Percentiles rank a stretch among this genome's conserved stretches.
These are phyloP conservation scores for Ia io DNA, from an alignment of 2,113 vertebrate genomes.

Conservation along the genomic window DNA sequence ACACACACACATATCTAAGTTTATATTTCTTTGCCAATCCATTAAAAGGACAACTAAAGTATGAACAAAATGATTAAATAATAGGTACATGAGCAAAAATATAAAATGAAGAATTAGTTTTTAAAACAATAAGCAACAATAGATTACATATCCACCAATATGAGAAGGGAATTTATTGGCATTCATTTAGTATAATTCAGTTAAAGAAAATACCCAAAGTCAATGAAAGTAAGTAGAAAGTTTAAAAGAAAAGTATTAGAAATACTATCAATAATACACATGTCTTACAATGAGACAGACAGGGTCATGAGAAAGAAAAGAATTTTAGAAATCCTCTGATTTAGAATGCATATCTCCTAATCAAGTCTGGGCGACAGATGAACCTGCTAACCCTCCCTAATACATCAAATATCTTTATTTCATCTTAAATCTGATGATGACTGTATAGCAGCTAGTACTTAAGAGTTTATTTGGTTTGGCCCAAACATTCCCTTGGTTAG, in stretches of 20 bases:
- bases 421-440: not conserved
- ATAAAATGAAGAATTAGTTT: not conserved
- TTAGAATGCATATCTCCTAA: not conserved
- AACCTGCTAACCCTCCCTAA: not conserved
- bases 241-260: not conserved
- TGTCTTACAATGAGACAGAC: not conserved
- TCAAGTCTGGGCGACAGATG: not conserved
- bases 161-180: not conserved
- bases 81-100: not conserved
- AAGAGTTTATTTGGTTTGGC: not conserved
- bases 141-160: not conserved
- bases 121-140: not conserved
- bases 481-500: not conserved
- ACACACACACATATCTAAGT: not conserved
- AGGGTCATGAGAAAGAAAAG: not conserved
- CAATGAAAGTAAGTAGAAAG: not conserved
- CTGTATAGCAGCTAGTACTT: not conserved
- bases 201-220: conserved; percentile 1
- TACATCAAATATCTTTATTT: not conserved
- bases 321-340: not conserved
- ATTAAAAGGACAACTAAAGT: not conserved
- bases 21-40: not conserved
- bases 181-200: conserved; percentile 1
- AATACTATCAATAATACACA: not conserved
- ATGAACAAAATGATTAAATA: not conserved